phyloP scores from a whole-genome alignment of 1,140 invertebrate genomes.

The Drosophila setifemur region DNA sequence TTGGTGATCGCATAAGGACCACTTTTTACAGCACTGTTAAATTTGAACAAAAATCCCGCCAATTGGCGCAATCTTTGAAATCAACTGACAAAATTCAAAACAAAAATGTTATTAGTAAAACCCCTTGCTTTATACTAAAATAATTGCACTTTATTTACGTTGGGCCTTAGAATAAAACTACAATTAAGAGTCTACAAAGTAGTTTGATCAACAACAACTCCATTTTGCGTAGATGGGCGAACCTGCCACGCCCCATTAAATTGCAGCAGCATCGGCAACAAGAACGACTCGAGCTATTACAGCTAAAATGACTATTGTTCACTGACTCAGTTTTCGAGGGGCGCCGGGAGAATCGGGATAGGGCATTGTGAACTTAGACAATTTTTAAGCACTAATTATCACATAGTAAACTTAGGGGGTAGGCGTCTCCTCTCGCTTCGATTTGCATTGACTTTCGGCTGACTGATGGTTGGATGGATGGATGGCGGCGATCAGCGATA shows the following conservation, averaged over 20 bases:
- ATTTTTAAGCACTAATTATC: conserved; percentile 69
- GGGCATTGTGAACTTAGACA: conserved; percentile 24
- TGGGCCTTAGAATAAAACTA: conserved; percentile 19
- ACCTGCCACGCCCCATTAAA: conserved; percentile 17
- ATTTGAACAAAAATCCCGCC: conserved; percentile 16
- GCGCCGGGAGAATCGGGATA: neutral
- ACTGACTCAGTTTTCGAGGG: conserved; percentile 56
- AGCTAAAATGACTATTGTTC: conserved; percentile 76
- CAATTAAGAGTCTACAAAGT: conserved; percentile 34
- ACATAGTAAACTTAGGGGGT: conserved; percentile 73
- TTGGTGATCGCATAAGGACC: neutral
- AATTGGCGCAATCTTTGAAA: neutral
- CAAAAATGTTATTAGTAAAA: too few species aligned
- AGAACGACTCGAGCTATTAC: conserved; percentile 43
- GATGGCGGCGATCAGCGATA: conserved; percentile 51
- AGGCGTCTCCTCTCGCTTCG: conserved; percentile 40
- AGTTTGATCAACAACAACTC: conserved; percentile 60
- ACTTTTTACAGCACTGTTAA: neutral
- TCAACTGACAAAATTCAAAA: neutral
- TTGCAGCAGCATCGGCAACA: conserved; percentile 3
- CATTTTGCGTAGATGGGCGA: neutral
- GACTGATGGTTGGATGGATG: conserved; percentile 11
- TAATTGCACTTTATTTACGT: conserved; percentile 64
- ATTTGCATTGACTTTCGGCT: conserved; percentile 55
- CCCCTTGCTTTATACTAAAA: neutral